A percentile compares a stretch with the other conserved stretches of the same genome.
These are phyloP conservation scores for Anoplophora glabripennis DNA, from an alignment of 1,140 invertebrate species.

Conservation along the genomic window DNA sequence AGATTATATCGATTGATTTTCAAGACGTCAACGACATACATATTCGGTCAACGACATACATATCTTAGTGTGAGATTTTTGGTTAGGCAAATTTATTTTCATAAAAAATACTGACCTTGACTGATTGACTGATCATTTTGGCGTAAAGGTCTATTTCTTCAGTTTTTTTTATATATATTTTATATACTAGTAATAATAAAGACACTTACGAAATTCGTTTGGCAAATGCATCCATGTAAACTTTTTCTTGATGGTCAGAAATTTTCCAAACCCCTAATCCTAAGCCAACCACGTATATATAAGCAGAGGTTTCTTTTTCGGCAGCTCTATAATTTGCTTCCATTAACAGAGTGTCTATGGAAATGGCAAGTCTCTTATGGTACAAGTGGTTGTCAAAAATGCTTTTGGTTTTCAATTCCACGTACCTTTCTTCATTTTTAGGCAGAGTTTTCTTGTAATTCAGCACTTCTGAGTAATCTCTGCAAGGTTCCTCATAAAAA, in stretches of 20 bases:
- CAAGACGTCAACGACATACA: too few relatives aligned
- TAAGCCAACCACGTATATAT: conserved; percentile 49
- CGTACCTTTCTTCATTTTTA: conserved; percentile 19
- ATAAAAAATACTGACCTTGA: too few relatives aligned
- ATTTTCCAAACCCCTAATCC: conserved; percentile 55
- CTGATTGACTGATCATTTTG: too few relatives aligned
- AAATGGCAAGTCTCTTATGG: conserved; percentile 40
- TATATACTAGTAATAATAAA: not conserved
- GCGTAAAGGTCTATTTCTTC: too few relatives aligned
- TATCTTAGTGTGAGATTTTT: too few relatives aligned
- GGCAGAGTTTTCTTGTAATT: conserved; percentile 10
- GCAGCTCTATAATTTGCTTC: conserved; percentile 43
- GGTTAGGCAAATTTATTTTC: too few relatives aligned
- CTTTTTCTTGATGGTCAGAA: conserved; percentile 49
- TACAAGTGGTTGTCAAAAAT: conserved; percentile 42
- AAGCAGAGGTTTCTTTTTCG: conserved; percentile 32
- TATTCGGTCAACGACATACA: too few relatives aligned
- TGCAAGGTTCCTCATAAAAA: conserved; percentile 35
- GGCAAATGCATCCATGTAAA: conserved; percentile 52
- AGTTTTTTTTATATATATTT: too few relatives aligned
- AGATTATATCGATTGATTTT: too few relatives aligned
- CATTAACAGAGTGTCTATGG: conserved; percentile 40
- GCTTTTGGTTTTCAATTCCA: conserved; percentile 12
- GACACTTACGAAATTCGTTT: conserved; percentile 43
- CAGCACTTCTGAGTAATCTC: conserved; percentile 25